Evolutionary conservation across 2,113 vertebrate species (phyloP).

Genomic region (Lamprotornis superbus): DNA sequence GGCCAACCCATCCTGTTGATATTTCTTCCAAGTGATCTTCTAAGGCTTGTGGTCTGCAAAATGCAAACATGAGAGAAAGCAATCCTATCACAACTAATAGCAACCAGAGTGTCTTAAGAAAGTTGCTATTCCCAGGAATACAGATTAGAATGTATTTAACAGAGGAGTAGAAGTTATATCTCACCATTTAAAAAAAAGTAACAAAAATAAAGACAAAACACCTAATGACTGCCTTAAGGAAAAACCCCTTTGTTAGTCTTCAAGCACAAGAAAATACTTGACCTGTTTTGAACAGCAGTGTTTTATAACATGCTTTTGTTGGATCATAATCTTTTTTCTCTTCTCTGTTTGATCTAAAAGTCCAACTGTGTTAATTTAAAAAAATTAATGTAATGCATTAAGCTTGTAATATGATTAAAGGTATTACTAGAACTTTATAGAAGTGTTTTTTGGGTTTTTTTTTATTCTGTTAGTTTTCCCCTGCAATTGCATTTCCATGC

Average conservation of each 20-base stretch:
- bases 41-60: not conserved
- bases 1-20: no score
- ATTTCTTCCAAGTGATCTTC: not conserved
- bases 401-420: slow-evolving; percentile 25
- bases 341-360: slow-evolving; percentile 12
- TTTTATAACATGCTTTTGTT: not conserved
- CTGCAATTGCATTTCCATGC: not conserved
- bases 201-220: not conserved
- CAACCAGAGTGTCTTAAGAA: not conserved
- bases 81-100: not conserved
- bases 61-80: not conserved
- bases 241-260: not conserved
- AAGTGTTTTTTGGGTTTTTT: not conserved
- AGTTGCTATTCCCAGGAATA: not conserved
- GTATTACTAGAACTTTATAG: not conserved
- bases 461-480: not conserved
- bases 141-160: not conserved
- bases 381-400: slow-evolving; percentile 2
- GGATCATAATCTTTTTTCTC: not conserved
- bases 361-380: slow-evolving; percentile 14
- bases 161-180: not conserved
- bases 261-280: not conserved
- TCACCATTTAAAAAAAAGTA: not conserved
- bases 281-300: not conserved
- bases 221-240: not conserved